These are phyloP conservation scores for Pseudoips prasinana DNA, from an alignment of 2,888 invertebrate genomes.

Conservation along the genomic window DNA sequence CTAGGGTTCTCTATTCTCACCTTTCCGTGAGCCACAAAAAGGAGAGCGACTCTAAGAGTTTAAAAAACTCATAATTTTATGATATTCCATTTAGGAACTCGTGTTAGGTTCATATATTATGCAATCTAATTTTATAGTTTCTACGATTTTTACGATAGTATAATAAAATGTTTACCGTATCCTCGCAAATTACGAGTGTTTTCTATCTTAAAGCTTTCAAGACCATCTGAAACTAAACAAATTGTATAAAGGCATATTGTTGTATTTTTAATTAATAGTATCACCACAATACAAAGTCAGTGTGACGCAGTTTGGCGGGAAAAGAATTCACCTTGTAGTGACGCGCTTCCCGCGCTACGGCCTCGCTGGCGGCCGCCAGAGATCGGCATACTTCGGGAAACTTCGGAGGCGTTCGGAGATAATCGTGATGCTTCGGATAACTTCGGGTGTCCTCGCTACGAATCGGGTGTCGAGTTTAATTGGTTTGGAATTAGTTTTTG, in stretches of 20 bases:
- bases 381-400: constrained; percentile 44
- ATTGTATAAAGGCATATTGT: constrained; percentile 31
- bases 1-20: no score
- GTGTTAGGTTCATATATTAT: no score
- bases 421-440: constrained; percentile 20
- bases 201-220: constrained; percentile 9
- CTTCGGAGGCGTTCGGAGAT: constrained; percentile 38
- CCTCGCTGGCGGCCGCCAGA: constrained; percentile 76
- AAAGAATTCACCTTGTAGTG: constrained; percentile 73
- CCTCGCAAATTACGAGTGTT: no score
- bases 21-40: no score
- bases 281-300: constrained; percentile 59
- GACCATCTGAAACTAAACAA: constrained; percentile 23
- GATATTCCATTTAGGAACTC: no score
- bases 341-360: constrained; percentile 70
- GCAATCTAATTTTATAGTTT: no score
- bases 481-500: constrained; percentile 50
- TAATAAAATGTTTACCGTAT: no score
- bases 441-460: constrained; percentile 47
- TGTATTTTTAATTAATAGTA: constrained; percentile 37
- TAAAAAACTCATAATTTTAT: no score
- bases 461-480: constrained; percentile 49
- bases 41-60: no score
- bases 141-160: no score
- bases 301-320: constrained; percentile 69